Evolutionary conservation across 2,797 vertebrate genomes (phyloP), one percentile per base, ranked within the genome.

Genomic region (Sitta carolinensis): DNA sequence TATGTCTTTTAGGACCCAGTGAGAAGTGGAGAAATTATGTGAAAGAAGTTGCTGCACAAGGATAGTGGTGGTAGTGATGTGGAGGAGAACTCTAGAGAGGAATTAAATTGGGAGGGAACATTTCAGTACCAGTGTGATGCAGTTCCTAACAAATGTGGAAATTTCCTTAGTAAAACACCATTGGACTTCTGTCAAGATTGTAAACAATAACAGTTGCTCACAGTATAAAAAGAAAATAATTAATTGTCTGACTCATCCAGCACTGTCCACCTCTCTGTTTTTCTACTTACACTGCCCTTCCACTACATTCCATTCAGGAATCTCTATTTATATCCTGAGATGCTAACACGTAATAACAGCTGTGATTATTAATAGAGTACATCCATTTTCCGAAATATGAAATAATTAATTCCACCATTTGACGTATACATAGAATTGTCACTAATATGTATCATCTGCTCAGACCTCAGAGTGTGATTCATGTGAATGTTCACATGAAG

Each of bases 71-170:
- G 12, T 32, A 70, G n/a, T 30, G 22, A 32, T 43, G 8, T 4
- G 14, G 14, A 72, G 14, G 23, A 79, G 32, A 62, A 57, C 5
- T 18, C 26, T 22, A 16, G 16, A 72, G 47, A 38, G 13, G n/a
- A 85, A n/a, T 63, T 50, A 32, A 55, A 51, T 0, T 0, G 3
- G 3, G 17, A 89, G 11, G 18, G 26, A 89, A 59, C 15, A 30
- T 83, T 55, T 82, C 59, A 34, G 26, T 76, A 69, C 17, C 1
- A 11, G 7, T 2, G 1, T 70, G 29, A 63, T 62, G 32, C 36
- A 40, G 18, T 64, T 93, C n/a, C 57, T 80, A 74, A 62, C 7
- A 89, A 69, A 90, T 38, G 16, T 69, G 47, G 63, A 89, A 42
- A 66, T 50, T 85, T 89, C 45, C 42, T 52, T 68, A 58, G 51